Percentiles rank a stretch among this genome's conserved stretches.
Evolutionary conservation across 2,113 vertebrate genomes (phyloP).

Genomic region (Nibea coibor): DNA sequence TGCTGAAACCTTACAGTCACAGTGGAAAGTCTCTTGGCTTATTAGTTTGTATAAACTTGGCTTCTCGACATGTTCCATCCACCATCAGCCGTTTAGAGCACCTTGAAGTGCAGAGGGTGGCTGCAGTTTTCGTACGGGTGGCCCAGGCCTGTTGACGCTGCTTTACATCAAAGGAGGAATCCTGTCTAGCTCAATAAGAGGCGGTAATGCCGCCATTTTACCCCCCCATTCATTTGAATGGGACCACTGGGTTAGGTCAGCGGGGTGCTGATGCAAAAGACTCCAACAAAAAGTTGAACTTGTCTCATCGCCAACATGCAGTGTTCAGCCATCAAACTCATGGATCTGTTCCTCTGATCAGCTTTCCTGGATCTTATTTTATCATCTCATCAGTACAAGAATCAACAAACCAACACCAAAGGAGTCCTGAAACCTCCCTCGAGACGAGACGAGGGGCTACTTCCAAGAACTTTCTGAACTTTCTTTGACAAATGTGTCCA

Average conservation of each 20-base stretch:
- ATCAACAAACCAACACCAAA: background rate
- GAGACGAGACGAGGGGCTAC: background rate
- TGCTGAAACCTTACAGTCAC: constrained; percentile 21
- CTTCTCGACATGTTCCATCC: constrained; percentile 50
- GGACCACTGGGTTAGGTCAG: background rate
- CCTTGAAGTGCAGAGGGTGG: constrained; percentile 3
- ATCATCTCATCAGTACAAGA: background rate
- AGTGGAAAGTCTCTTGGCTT: constrained; percentile 48
- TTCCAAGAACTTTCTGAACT: no score
- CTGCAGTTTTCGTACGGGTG: constrained; percentile 26
- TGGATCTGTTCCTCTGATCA: background rate
- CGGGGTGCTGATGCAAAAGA: no score
- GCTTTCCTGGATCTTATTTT: background rate
- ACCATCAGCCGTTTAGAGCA: constrained; percentile 22
- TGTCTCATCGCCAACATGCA: background rate
- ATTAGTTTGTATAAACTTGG: constrained; percentile 47
- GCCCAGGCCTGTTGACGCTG: constrained; percentile 25
- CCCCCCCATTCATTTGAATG: background rate
- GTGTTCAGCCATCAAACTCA: background rate
- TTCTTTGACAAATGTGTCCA: no score
- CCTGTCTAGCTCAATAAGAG: background rate
- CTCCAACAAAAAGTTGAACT: background rate
- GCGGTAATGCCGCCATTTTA: background rate
- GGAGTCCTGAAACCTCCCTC: background rate
- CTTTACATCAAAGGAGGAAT: background rate